Base-by-base conservation (phyloP, 1,140 invertebrate species). In the Pomacea maculata region DNA sequence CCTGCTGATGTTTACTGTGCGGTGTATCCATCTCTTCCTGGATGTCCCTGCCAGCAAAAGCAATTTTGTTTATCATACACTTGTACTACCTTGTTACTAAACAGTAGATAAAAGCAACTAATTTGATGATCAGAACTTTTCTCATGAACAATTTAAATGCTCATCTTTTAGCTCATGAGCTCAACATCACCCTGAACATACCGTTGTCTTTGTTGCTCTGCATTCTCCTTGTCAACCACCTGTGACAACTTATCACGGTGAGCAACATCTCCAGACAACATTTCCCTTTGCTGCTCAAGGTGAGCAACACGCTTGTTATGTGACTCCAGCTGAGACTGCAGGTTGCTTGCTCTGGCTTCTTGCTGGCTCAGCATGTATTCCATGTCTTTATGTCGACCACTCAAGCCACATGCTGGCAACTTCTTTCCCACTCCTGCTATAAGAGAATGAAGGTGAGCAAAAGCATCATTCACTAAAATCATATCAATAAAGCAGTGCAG, bases 361-460 rank as follows among this genome's bases (percentile, higher is more conserved):
- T 84, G 80, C 10, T 85, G 79, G 63, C 83, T 76, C 70, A 89
- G 76, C 52, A 84, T 73, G 29, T 88, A 85, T 80, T 92, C 91
- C 90, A 92, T 92, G 82, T 92, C 91, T 71, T 92, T 87, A 29
- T 93, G 84, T 11, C 91, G 86, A 5, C 92, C 91, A 80, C 92
- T 93, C 68, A 92, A 80, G 83, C 92, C 92, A 92, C 92, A 92
- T 75, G 90, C 87, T 78, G 90, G 89, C 4, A 91, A 82, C 81
- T 91, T 92, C 14, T 87, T 86, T 11, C 79, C 80, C 52, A 72
- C 84, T 25, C 85, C 83, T 83, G 79, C 73, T 63, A 74, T 61
- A 76, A 14, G 45, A 68, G 57, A 10, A 45, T 21, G 11, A 70
- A 9, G 67, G 11, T 21, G 21, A 12, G 11, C 67, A 25, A 17